phyloP scores from a whole-genome alignment of 2,888 invertebrate species.

The Onchidella celtica region DNA sequence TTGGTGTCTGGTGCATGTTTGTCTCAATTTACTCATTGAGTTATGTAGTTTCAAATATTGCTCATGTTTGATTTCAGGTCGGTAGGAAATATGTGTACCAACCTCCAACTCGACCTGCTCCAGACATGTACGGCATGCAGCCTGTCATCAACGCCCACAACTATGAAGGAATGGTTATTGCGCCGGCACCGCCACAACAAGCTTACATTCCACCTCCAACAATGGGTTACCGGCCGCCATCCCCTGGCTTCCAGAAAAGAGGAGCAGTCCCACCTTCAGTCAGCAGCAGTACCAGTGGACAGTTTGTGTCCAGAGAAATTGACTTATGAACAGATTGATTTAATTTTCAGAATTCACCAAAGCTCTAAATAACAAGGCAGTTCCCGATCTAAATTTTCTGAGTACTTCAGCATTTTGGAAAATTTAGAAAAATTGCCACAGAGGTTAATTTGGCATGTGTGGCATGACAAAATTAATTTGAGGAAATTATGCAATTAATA shows the following conservation, averaged over 20 bases:
- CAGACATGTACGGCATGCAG: slow-evolving; percentile 42
- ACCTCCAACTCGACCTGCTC: slow-evolving; percentile 17
- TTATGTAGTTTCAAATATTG: background rate
- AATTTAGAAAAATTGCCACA: too few relatives aligned
- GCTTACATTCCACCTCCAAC: background rate
- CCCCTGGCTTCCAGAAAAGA: slow-evolving; percentile 10
- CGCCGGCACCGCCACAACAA: background rate
- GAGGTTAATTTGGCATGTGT: too few relatives aligned
- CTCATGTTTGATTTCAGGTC: background rate
- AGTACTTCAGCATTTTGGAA: too few relatives aligned
- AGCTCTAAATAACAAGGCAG: too few relatives aligned
- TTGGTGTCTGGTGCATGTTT: background rate
- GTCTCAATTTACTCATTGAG: background rate
- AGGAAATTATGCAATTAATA: too few relatives aligned
- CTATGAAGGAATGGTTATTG: slow-evolving; percentile 1
- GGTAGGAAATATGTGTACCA: slow-evolving; percentile 21
- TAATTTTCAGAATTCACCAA: too few relatives aligned
- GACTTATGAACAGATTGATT: slow-evolving; percentile 50
- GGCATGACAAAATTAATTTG: too few relatives aligned
- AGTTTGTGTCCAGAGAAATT: slow-evolving; percentile 49
- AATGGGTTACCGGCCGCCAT: background rate
- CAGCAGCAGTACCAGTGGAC: slow-evolving; percentile 26
- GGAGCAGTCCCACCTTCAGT: slow-evolving; percentile 44
- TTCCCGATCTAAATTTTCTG: too few relatives aligned
- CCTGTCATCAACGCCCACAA: slow-evolving; percentile 22